Evolutionary conservation across 1,140 invertebrate genomes (phyloP).

Genomic region (Metaphire vulgaris): DNA sequence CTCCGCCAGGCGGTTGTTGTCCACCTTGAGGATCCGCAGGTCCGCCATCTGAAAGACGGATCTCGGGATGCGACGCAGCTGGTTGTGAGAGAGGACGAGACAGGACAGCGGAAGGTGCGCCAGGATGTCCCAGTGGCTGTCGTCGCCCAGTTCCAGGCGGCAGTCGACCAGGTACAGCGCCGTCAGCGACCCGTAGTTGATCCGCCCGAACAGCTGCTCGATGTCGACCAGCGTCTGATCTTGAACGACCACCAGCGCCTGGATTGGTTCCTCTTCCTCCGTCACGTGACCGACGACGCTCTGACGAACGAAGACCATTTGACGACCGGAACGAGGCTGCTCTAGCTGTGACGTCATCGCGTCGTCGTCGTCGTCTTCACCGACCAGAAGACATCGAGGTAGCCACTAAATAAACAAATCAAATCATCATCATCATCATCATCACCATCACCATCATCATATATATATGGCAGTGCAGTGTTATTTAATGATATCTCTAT

Average conservation of each 20-base stretch:
- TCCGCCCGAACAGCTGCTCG: slow-evolving; percentile 13
- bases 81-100: slow-evolving; percentile 23
- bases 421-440: no score
- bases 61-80: slow-evolving; percentile 17
- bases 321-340: slow-evolving; percentile 20
- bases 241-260: slow-evolving; percentile 20
- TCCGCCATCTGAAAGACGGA: slow-evolving; percentile 16
- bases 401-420: no score
- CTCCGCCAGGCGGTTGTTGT: slow-evolving; percentile 21
- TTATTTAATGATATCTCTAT: no score
- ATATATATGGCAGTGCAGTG: no score
- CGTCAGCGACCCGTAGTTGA: slow-evolving; percentile 19
- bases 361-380: slow-evolving; percentile 17
- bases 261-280: slow-evolving; percentile 21
- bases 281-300: slow-evolving; percentile 21
- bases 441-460: no score
- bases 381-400: slow-evolving; percentile 6
- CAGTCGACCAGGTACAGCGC: slow-evolving; percentile 25
- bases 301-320: no score
- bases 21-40: slow-evolving; percentile 24
- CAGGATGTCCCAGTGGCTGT: neutral
- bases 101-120: neutral
- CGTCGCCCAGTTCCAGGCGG: neutral
- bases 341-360: slow-evolving; percentile 21
- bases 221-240: slow-evolving; percentile 14